These are phyloP conservation scores for Quiscalus mexicanus DNA, from an alignment of 2,113 vertebrate species.

Conservation along the genomic window DNA sequence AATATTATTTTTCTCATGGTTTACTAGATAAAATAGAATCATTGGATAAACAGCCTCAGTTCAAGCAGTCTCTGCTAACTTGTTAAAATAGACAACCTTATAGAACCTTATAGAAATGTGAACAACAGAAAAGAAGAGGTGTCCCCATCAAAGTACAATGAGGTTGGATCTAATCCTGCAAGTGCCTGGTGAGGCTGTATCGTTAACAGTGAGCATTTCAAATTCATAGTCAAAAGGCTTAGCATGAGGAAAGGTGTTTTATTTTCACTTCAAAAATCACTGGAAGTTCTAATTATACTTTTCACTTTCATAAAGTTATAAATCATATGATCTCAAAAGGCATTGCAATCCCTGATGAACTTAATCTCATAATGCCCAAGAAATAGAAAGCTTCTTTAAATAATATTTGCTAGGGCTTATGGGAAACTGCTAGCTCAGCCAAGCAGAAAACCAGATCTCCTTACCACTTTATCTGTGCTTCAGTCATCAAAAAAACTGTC, in stretches of 20 bases:
- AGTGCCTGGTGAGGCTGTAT: background rate
- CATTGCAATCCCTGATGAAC: background rate
- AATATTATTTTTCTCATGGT: background rate
- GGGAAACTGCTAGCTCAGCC: background rate
- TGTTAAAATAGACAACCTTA: background rate
- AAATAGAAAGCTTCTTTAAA: slow-evolving; percentile 16
- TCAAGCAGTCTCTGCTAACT: background rate
- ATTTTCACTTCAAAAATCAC: background rate
- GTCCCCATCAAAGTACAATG: background rate
- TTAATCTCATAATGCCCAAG: slow-evolving; percentile 22
- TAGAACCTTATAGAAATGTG: background rate
- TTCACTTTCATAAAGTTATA: background rate
- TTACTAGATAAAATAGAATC: background rate
- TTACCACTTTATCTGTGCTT: background rate
- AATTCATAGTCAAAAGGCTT: background rate
- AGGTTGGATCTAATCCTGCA: background rate
- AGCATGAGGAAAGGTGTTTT: background rate
- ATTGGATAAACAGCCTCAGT: background rate
- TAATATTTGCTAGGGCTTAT: background rate
- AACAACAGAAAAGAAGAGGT: rapidly evolving
- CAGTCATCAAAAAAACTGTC: background rate
- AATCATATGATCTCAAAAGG: slow-evolving; percentile 1
- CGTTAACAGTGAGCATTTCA: background rate
- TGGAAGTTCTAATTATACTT: slow-evolving; percentile 6
- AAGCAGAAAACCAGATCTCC: slow-evolving; percentile 4